Base-by-base conservation (phyloP, 2,797 vertebrate species). In the Anguilla anguilla region DNA sequence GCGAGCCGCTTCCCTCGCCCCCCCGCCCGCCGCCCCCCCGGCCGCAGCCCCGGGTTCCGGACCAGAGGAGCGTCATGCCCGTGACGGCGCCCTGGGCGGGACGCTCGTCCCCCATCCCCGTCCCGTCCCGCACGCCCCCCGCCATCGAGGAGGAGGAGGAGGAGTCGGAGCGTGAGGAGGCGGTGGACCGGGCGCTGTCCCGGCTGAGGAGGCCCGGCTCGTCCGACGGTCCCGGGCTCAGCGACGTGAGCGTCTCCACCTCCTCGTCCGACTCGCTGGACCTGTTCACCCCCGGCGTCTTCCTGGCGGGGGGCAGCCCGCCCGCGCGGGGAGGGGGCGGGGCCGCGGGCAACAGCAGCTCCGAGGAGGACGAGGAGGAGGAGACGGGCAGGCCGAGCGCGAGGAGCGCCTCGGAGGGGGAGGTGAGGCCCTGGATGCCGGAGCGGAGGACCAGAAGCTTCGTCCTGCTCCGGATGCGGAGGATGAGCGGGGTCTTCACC, bases 221-320 rank as follows among this genome's bases (percentile, higher is more conserved):
- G 3, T 2, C 55, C 22, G 10, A 25, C 9, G 55, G 25, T 1
- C 22, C 86, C 17, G n/a, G 97, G 28, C 95, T 98, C 88, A 99
- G 98, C 88, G 96, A 98, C 94, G 96, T 97, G 96, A 99, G 98
- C 94, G 94, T 98, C 86, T 99, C 97, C 86, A 98, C 98, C 39
- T 98, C 97, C 0, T 96, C 95, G 10, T 98, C 97, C 0, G 98
- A 98, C 92, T 99, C 98, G 0, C 92, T 97, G 89, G 97, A 98
- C 86, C 31, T 31, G 31, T 95, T 96, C 0, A 95, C 96, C 6
- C 96, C 69, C 67, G 94, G 92, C 92, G 92, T 96, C 96, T 96
- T 95, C 22, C 0, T 46, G 72, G 64, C 0, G 94, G 93, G 88
- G 92, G 92, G 22, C 88, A 94, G 25, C 97, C 9, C 83, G 95